phyloP scores from a whole-genome alignment of 2,113 vertebrate genomes.

The Hippocampus comes region DNA sequence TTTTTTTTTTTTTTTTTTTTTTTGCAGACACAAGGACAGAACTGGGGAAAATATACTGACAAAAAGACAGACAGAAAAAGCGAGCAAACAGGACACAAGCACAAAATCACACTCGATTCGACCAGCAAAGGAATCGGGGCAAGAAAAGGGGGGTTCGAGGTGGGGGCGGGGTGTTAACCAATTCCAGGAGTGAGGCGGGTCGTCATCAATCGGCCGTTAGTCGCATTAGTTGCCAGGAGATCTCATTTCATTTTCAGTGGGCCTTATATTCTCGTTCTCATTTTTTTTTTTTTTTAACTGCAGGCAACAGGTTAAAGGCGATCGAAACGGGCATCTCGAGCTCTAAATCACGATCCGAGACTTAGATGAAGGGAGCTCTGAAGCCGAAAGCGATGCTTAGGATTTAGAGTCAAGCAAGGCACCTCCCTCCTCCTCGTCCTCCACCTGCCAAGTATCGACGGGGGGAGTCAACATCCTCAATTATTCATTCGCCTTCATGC shows the following conservation, averaged over 20 bases:
- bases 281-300: constrained; percentile 36
- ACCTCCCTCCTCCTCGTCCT: constrained; percentile 68
- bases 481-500: constrained; percentile 70
- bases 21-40: constrained; percentile 66
- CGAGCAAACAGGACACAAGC: constrained; percentile 64
- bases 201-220: constrained; percentile 56
- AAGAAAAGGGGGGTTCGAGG: constrained; percentile 40
- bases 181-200: constrained; percentile 32
- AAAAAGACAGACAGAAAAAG: constrained; percentile 69
- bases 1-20: constrained; percentile 16
- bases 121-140: constrained; percentile 52
- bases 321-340: constrained; percentile 16
- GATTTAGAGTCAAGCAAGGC: constrained; percentile 33
- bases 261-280: constrained; percentile 8
- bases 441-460: constrained; percentile 54
- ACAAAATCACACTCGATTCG: constrained; percentile 43
- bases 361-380: constrained; percentile 24
- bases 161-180: constrained; percentile 50
- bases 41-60: constrained; percentile 59
- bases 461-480: constrained; percentile 54
- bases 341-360: constrained; percentile 27
- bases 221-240: constrained; percentile 48
- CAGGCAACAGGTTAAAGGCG: constrained; percentile 42
- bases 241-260: constrained; percentile 42
- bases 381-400: constrained; percentile 41